Base-by-base conservation (phyloP, 2,888 invertebrate species). In the Ryuthela nishihirai region DNA sequence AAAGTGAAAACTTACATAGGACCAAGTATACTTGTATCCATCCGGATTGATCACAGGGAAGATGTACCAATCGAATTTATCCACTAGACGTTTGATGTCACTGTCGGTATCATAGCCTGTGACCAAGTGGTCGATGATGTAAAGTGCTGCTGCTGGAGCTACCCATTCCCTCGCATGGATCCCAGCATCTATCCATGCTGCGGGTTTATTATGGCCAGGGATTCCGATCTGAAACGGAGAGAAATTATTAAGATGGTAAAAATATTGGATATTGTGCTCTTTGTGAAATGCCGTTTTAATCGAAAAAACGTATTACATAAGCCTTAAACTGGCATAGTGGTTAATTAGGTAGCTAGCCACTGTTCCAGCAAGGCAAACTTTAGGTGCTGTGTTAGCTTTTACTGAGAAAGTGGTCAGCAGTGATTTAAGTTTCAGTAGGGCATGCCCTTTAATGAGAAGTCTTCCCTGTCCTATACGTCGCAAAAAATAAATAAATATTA, bases 101-200 rank as follows among this genome's bases (percentile, higher is more conserved):
- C 50, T 23, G n/a, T 64, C 58, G 2, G 56, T 56, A 32, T 56
- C 54, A 34, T 54, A 56, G 0, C 49, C 54, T 25, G 36, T 56
- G n/a, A 61, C 39, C 17, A 56, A 25, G 2, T 61, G 47, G 12
- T 47, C 42, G 17, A 61, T 44, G 9, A 65, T 48, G 36, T 61
- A 64, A 0, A 64, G 17, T 1, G 64, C 62, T 0, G 64, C 54
- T 1, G 64, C 58, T 3, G 62, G 54, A 1, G 64, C 47, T 1
- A 64, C 58, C 64, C 64, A 64, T 47, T 64, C 64, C 10, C 64
- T 20, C n/a, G 59, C 59, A 24, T 64, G 64, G 15, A 64, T 62
- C 4, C 64, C 64, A 7, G 62, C 62, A 34, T 64, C 64, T 18
- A 64, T 62, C 62, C 58, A 58, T 10, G 62, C 29, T 2, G 52